Evolutionary conservation across 2,888 invertebrate genomes (phyloP).

Genomic region (Trileptium ribeirensis): DNA sequence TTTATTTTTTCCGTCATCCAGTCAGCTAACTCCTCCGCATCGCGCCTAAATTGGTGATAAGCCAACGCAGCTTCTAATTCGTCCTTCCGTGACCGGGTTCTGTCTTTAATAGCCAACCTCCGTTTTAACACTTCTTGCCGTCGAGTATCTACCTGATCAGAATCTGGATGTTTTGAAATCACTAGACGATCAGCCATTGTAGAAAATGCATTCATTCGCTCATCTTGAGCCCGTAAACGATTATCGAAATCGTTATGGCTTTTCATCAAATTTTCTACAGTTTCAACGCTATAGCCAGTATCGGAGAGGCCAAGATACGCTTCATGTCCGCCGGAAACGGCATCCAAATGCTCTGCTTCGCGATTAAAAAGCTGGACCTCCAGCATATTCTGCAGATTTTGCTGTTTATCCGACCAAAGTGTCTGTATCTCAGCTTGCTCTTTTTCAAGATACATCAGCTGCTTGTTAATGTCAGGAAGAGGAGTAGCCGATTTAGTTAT

Average conservation of each 20-base stretch:
- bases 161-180: constrained; percentile 62
- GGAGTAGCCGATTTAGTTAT: constrained; percentile 60
- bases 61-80: constrained; percentile 74
- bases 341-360: constrained; percentile 93
- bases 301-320: constrained; percentile 82
- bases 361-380: constrained; percentile 81
- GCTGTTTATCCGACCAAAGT: constrained; percentile 77
- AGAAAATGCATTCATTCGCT: constrained; percentile 71
- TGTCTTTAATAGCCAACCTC: constrained; percentile 63
- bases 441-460: neutral
- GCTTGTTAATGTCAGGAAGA: neutral
- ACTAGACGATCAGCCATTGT: constrained; percentile 75
- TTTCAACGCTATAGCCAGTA: constrained; percentile 64
- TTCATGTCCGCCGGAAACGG: constrained; percentile 84
- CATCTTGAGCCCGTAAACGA: constrained; percentile 83
- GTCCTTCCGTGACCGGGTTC: constrained; percentile 66
- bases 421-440: constrained; percentile 49
- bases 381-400: constrained; percentile 74
- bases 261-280: constrained; percentile 79
- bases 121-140: constrained; percentile 68
- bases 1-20: constrained; percentile 88
- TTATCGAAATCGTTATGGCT: constrained; percentile 88
- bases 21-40: constrained; percentile 75
- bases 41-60: constrained; percentile 84
- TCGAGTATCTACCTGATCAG: constrained; percentile 56